phyloP scores from a whole-genome alignment of 2,797 vertebrate species.

The Darevskia nairensis region DNA sequence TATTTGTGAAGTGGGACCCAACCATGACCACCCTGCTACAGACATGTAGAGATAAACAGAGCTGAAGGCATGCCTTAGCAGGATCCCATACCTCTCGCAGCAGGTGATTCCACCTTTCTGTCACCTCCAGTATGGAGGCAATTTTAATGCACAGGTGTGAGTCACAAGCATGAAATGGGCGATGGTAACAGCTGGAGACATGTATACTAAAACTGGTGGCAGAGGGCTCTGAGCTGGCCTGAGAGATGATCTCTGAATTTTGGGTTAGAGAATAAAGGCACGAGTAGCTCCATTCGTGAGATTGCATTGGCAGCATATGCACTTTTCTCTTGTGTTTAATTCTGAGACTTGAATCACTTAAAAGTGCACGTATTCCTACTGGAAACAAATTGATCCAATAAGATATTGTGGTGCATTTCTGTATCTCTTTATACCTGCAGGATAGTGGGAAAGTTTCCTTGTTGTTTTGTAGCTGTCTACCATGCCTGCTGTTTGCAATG shows the following conservation, averaged over 20 bases:
- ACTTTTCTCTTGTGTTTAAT: neutral
- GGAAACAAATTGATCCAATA: conserved; percentile 11
- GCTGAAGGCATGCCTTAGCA: neutral
- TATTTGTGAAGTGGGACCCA: neutral
- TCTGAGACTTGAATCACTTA: neutral
- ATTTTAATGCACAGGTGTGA: neutral
- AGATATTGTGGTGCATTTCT: neutral
- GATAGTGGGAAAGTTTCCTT: conserved; percentile 59
- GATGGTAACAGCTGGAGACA: neutral
- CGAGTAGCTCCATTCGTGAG: neutral
- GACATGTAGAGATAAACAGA: neutral
- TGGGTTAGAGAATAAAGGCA: neutral
- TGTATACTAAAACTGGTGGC: neutral
- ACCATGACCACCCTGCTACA: neutral
- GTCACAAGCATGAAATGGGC: neutral
- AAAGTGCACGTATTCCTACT: neutral
- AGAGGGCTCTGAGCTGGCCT: neutral
- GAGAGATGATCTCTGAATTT: no score
- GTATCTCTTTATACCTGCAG: neutral
- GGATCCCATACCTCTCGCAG: neutral
- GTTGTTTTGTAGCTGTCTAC: conserved; percentile 62
- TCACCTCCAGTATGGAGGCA: neutral
- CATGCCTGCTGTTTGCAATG: conserved; percentile 68
- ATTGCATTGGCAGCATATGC: neutral
- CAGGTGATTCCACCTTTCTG: neutral